These are phyloP conservation scores for Hyles lineata DNA, from an alignment of 2,888 invertebrate genomes.

Conservation along the genomic window DNA sequence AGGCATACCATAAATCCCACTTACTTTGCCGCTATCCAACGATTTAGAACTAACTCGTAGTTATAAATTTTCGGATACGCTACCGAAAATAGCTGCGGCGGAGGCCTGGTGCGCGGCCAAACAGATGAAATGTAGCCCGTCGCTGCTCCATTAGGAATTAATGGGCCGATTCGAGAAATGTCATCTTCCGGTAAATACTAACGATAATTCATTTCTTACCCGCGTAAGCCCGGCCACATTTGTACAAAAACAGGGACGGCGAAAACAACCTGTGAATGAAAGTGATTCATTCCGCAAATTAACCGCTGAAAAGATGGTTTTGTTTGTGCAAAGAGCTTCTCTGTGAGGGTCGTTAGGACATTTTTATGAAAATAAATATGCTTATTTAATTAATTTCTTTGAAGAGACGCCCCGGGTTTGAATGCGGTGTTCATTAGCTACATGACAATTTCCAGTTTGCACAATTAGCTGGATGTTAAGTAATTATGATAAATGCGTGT, in stretches of 20 bases:
- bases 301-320: conserved; percentile 64
- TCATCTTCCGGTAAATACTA: conserved; percentile 81
- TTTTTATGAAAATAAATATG: conserved; percentile 48
- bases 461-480: conserved; percentile 15
- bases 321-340: conserved; percentile 47
- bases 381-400: conserved; percentile 47
- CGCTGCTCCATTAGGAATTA: conserved; percentile 82
- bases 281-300: conserved; percentile 71
- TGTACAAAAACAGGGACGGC: conserved; percentile 23
- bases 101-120: conserved; percentile 77
- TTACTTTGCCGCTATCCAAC: conserved; percentile 76
- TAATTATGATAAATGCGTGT: conserved; percentile 26
- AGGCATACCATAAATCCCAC: conserved; percentile 74
- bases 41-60: conserved; percentile 81
- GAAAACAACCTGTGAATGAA: conserved; percentile 59
- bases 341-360: conserved; percentile 42
- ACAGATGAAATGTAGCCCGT: conserved; percentile 81
- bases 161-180: conserved; percentile 82
- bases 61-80: conserved; percentile 80
- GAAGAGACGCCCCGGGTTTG: conserved; percentile 38
- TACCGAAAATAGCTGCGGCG: conserved; percentile 79
- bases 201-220: conserved; percentile 70
- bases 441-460: conserved; percentile 22
- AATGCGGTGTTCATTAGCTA: conserved; percentile 30
- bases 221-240: conserved; percentile 5